Base-by-base conservation (phyloP, 2,888 invertebrate species). In the Nezara viridula region DNA sequence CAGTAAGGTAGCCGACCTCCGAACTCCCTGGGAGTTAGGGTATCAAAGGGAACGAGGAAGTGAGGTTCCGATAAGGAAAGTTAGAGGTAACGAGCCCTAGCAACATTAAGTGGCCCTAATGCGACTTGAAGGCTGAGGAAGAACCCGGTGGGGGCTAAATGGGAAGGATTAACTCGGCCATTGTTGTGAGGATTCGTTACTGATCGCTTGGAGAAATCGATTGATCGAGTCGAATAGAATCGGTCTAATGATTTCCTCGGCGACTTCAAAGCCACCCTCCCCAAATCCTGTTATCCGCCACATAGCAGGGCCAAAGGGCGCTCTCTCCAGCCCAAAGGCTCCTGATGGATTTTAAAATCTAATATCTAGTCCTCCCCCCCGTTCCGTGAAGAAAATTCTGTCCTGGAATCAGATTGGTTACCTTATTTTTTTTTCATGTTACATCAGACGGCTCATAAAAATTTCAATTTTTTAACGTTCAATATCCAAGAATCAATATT, bases 301-400 rank as follows among this genome's bases (percentile, higher is more conserved):
- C 81, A 44, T 81, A 81, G 81, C 81, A 24, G n/a, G 24, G 44
- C 32, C 81, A 81, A 81, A 81, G 81, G 81, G 81, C 40, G 81
- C 44, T 24, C 81, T 81, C 81, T 40, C 44, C 10, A 40, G 77
- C 24, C 81, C 73, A 88, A 88, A 88, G 88, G 73, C 66, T 19
- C 73, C 47, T 60, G 66, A 88, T 88, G 88, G 88, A 88, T 73
- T 88, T 88, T 88, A 88, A 88, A 88, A 88, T 88, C 88, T 88
- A 88, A 88, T 88, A 88, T 73, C 47, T 81, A 81, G 81, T 10
- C 44, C 44, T n/a, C n/a, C n/a, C n/a, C n/a, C n/a, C n/a, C 44
- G n/a, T 44, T 47, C 81, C 37, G 32, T 37, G 32, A 24, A 37
- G 32, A 24, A 73, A 27, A 73, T 73, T 73, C 24, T 73, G 19